phyloP scores from a whole-genome alignment of 2,797 vertebrate genomes.

The Amazona ochrocephala region DNA sequence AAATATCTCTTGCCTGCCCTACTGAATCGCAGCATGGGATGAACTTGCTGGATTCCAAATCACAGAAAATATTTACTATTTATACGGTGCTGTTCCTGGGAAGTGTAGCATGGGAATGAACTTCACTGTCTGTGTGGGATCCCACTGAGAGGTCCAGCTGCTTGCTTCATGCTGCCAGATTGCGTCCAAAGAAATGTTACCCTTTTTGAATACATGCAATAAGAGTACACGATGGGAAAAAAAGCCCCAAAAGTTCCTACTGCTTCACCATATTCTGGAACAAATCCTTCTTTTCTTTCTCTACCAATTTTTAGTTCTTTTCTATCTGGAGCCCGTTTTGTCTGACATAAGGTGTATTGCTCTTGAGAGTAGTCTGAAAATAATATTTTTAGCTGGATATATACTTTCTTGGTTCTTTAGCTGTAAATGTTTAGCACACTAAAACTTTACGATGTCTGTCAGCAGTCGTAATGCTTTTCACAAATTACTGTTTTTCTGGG shows the following conservation, averaged over 20 bases:
- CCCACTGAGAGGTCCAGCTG: conserved; percentile 68
- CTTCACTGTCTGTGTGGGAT: conserved; percentile 37
- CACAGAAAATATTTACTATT: conserved; percentile 67
- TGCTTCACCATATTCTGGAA: background rate
- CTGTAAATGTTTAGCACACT: background rate
- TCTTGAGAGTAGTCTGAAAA: conserved; percentile 22
- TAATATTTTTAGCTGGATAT: background rate
- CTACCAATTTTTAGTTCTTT: background rate
- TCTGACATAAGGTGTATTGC: background rate
- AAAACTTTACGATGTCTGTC: background rate
- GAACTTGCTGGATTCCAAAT: conserved; percentile 55
- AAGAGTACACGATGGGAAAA: background rate
- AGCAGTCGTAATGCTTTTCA: background rate
- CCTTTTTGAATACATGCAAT: conserved; percentile 12
- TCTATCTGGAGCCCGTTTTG: background rate
- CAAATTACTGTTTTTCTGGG: background rate
- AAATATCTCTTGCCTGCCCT: conserved; percentile 49
- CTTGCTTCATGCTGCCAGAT: conserved; percentile 57
- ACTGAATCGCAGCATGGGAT: conserved; percentile 24
- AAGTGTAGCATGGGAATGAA: conserved; percentile 65
- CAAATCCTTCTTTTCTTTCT: background rate
- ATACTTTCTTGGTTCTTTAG: background rate
- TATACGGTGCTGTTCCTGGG: conserved; percentile 54
- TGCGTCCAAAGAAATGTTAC: conserved; percentile 65
- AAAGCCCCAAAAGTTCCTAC: background rate